Evolutionary conservation across 2,888 invertebrate genomes (phyloP), one percentile per base, ranked within the genome.

Genomic region (Prenolepis imparis): DNA sequence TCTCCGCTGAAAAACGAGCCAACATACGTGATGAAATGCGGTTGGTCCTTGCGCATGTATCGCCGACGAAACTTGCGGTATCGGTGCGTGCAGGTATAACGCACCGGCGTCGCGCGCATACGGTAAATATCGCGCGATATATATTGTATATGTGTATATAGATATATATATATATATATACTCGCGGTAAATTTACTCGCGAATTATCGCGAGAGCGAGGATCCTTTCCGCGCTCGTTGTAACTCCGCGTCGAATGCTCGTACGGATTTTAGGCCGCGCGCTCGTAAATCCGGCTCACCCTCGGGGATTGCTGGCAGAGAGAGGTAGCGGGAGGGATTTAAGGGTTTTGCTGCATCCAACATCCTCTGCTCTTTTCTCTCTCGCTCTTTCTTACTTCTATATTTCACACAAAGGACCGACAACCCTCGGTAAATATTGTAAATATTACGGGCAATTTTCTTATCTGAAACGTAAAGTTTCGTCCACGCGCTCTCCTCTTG

Each of bases 271-370:
- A 86, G 88, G 86, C 90, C 78, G 88, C 67, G 73, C 59, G 84
- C 86, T 90, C 89, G 83, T 90, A 90, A 90, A 90, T 90, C 87
- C 87, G 83, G 59, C 67, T 84, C 83, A 86, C 87, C 87, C 87
- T 80, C 72, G 87, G 73, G 89, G 72, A 78, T 74, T 48, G 77
- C 57, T 5, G 67, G 48, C 48, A n/a, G 63, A 44, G 28, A 28
- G 28, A 28, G 66, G 39, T 32, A 39, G 75, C 12, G 61, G 55
- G 24, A 21, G 61, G 85, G 88, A 87, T 89, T 88, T 88, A 87
- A 89, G 87, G 87, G 87, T 73, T 88, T 89, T 81, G 85, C 84
- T 82, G 82, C 75, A 63, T 88, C 77, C 78, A 59, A 59, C 66
- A 39, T 78, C 28, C 67, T 61, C 78, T 82, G 41, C n/a, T 28